A percentile compares a stretch with the other conserved stretches of the same genome.
phyloP scores from a whole-genome alignment of 2,888 invertebrate genomes.

The Luperina nickerlii region DNA sequence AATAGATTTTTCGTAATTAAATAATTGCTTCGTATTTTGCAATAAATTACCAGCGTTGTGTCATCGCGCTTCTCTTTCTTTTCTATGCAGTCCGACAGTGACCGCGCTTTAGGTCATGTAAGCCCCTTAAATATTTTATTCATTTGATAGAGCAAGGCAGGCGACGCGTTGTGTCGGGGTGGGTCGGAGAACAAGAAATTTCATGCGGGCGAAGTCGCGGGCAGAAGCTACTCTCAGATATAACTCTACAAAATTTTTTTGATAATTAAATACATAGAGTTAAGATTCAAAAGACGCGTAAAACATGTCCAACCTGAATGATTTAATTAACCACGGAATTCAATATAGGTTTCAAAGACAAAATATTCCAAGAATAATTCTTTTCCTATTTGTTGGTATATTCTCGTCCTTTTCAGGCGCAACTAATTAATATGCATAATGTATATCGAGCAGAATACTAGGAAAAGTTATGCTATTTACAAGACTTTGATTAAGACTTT shows the following conservation, averaged over 20 bases:
- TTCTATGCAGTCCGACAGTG: no score
- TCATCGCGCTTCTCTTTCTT: no score
- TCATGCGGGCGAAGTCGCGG: no score
- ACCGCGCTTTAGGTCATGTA: no score
- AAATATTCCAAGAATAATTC: constrained; percentile 65
- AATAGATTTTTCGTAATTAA: no score
- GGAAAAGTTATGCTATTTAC: constrained; percentile 87
- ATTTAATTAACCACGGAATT: constrained; percentile 49
- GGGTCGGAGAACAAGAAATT: no score
- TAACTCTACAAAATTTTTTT: not conserved
- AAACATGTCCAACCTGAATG: constrained; percentile 37
- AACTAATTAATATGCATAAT: constrained; percentile 86
- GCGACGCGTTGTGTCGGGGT: no score
- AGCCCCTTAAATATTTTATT: no score
- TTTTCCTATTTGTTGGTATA: constrained; percentile 68
- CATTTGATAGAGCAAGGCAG: no score
- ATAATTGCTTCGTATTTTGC: no score
- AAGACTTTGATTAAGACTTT: constrained; percentile 86
- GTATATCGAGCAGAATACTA: constrained; percentile 86
- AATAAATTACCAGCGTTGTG: no score
- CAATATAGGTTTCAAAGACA: constrained; percentile 52
- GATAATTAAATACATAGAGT: constrained; percentile 1
- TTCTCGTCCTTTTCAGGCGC: constrained; percentile 66
- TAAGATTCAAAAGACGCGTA: not conserved
- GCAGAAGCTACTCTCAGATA: not conserved